Base-by-base conservation (phyloP, 2,888 invertebrate genomes). In the Herminia tarsipennalis region DNA sequence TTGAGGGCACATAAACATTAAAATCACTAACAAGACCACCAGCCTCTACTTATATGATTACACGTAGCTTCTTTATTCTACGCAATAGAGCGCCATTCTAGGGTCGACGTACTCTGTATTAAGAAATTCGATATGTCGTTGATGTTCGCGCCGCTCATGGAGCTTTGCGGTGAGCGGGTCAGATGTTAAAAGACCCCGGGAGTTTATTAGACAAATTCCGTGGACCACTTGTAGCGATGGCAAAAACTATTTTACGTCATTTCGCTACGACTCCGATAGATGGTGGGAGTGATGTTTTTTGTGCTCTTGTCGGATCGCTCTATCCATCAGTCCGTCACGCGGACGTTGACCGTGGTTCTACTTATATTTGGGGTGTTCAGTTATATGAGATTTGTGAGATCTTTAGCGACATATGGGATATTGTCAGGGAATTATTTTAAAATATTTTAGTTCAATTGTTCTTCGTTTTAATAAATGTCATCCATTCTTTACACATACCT, bases 301-400 rank as follows among this genome's bases (percentile, higher is more conserved):
- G 77, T 79, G 78, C 78, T 81, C 79, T 84, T 83, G 83, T 83
- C 80, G 78, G 83, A 86, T 83, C 83, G 75, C 73, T 79, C 69
- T 77, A 79, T 77, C 78, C 76, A 75, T 64, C 81, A 67, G 79
- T 73, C 80, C 78, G 79, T 76, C 81, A 74, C 76, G 77, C 71
- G 90, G 86, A 79, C 91, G 66, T 88, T 89, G 90, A 91, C 90
- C 89, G 83, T 83, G 76, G 66, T 66, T 76, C 70, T 73, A 77
- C 78, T 32, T 41, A 36, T 88, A 83, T 84, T 86, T 78, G 73
- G 78, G 81, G 77, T 81, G 76, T 78, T 81, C 70, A 63, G 70
- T 77, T 80, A 76, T 75, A 70, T 73, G 64, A 67, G 43, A 54
- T 56, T 42, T 40, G 33, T 37, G 16, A 41, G 33, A 8, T 27